phyloP scores from a whole-genome alignment of 1,140 invertebrate species.

The Saccostrea echinata region DNA sequence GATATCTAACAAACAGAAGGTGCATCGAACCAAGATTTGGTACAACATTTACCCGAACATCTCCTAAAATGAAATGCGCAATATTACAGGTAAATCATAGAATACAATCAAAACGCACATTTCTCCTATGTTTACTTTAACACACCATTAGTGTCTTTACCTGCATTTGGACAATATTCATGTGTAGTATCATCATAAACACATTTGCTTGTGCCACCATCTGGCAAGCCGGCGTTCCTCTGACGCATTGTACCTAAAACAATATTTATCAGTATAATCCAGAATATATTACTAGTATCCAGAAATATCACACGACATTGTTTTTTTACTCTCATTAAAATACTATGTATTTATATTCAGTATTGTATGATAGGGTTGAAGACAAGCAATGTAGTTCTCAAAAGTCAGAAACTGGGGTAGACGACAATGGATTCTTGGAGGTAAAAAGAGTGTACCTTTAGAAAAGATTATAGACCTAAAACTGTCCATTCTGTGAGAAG shows the following conservation, averaged over 20 bases:
- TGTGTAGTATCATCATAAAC: neutral
- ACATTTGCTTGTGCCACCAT: neutral
- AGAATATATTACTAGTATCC: no score
- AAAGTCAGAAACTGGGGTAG: no score
- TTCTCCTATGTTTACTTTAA: neutral
- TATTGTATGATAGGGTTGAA: neutral
- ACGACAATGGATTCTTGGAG: no score
- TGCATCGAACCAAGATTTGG: constrained; percentile 97
- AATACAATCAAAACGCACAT: no score
- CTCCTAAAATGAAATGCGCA: constrained; percentile 81
- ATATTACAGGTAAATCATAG: no score
- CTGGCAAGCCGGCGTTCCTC: neutral
- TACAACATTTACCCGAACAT: constrained; percentile 90
- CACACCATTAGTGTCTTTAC: neutral
- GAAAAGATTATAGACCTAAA: no score
- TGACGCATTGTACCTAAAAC: neutral
- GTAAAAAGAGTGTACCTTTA: no score
- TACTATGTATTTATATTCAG: no score
- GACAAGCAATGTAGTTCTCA: neutral
- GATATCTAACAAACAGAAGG: constrained; percentile 96
- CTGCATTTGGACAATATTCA: constrained; percentile 53
- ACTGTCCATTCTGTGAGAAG: no score
- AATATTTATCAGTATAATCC: neutral
- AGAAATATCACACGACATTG: neutral
- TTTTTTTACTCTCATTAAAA: no score